Evolutionary conservation across 2,888 invertebrate species (phyloP).

Genomic region (Drosophila diplacantha): DNA sequence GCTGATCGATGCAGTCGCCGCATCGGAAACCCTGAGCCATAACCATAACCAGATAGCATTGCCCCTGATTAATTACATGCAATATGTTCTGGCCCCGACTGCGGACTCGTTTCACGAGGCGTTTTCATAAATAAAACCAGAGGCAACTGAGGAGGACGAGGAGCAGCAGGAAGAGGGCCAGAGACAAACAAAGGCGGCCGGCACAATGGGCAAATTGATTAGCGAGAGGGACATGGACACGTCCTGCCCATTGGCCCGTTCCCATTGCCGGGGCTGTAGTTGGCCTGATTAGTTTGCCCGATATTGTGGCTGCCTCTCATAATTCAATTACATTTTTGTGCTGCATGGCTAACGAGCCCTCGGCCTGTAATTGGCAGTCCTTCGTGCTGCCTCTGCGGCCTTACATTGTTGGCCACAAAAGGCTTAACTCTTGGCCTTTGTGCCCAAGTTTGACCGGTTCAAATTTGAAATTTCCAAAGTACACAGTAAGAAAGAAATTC

Average conservation of each 20-base stretch:
- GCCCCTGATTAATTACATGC: slow-evolving; percentile 66
- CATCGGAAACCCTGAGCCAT: slow-evolving; percentile 28
- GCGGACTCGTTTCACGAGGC: slow-evolving; percentile 10
- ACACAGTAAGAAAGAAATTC: not conserved
- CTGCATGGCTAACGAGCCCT: slow-evolving; percentile 47
- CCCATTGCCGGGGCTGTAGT: slow-evolving; percentile 9
- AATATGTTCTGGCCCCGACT: slow-evolving; percentile 48
- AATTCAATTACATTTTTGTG: slow-evolving; percentile 61
- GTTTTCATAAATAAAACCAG: slow-evolving; percentile 55
- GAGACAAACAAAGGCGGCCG: slow-evolving; percentile 43
- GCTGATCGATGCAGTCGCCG: slow-evolving; percentile 50
- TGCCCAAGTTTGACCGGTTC: slow-evolving; percentile 34
- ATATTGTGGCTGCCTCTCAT: slow-evolving; percentile 37
- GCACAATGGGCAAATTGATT: slow-evolving; percentile 38
- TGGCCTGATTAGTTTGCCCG: slow-evolving; percentile 28
- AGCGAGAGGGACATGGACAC: slow-evolving; percentile 33
- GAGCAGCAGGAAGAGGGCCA: slow-evolving; percentile 12
- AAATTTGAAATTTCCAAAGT: slow-evolving; percentile 7
- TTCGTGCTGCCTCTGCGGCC: slow-evolving; percentile 18
- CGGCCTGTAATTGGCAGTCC: slow-evolving; percentile 49
- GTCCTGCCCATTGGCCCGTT: slow-evolving; percentile 12
- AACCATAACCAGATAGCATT: slow-evolving; percentile 33
- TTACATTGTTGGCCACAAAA: slow-evolving; percentile 54
- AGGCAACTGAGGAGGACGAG: not conserved
- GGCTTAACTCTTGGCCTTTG: slow-evolving; percentile 56